Conservation (phyloP, 2,888 invertebrate genomes). For the Idaea aversata region DNA sequence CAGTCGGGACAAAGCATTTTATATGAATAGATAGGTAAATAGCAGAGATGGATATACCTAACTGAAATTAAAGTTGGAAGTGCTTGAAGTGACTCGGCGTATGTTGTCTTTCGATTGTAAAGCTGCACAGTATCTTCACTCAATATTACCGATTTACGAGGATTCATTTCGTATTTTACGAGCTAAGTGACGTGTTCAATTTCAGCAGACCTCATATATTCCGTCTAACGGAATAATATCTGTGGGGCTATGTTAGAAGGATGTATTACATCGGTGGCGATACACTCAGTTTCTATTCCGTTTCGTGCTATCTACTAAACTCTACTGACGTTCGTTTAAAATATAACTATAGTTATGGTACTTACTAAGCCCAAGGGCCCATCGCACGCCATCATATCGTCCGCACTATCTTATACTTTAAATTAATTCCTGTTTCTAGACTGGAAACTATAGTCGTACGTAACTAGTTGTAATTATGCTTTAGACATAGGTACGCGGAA, state of each 20-base stretch:
- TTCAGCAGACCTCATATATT: conserved; percentile 46
- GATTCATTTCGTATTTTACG: conserved; percentile 70
- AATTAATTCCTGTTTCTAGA: conserved; percentile 43
- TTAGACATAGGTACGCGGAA: conserved; percentile 32
- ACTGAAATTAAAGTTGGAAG: background rate
- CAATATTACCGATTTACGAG: conserved; percentile 68
- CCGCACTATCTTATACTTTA: conserved; percentile 41
- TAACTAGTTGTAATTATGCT: conserved; percentile 39
- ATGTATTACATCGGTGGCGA: conserved; percentile 38
- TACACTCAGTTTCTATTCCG: background rate
- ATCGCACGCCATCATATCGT: conserved; percentile 47
- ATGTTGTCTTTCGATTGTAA: background rate
- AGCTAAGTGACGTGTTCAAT: conserved; percentile 58
- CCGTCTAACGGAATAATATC: conserved; percentile 28
- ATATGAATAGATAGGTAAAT: background rate
- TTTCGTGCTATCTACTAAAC: conserved; percentile 39
- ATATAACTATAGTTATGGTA: conserved; percentile 36
- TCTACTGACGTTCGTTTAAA: conserved; percentile 53
- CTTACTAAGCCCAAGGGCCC: conserved; percentile 46
- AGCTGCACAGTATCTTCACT: conserved; percentile 23
- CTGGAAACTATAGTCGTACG: conserved; percentile 31
- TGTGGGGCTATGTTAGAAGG: background rate
- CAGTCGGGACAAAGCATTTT: no score
- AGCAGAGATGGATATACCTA: background rate
- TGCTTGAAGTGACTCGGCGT: background rate